Conservation (phyloP, 2,113 vertebrate species). For the Ictalurus punctatus region DNA sequence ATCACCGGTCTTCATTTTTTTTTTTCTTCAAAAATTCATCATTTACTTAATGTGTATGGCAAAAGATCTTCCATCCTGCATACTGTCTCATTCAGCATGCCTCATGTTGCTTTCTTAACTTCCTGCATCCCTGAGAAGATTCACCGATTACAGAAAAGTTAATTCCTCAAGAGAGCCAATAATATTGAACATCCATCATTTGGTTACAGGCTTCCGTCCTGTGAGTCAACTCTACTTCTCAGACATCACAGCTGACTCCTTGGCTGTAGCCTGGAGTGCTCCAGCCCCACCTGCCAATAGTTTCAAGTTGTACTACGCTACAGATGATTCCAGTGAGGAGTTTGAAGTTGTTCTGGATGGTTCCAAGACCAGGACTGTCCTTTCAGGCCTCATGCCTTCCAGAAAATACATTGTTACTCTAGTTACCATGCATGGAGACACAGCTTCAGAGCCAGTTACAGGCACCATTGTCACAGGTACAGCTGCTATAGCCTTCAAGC, state of each 20-base stretch:
- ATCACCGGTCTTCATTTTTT: neutral
- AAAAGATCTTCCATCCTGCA: neutral
- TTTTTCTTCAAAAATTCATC: slow-evolving; percentile 1
- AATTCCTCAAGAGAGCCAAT: neutral
- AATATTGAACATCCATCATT: slow-evolving; percentile 22
- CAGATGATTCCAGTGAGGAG: slow-evolving; percentile 76
- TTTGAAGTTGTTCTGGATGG: slow-evolving; percentile 84
- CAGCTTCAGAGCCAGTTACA: slow-evolving; percentile 84
- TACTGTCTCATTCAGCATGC: slow-evolving; percentile 9
- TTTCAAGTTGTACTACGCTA: slow-evolving; percentile 87
- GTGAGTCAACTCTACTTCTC: slow-evolving; percentile 93
- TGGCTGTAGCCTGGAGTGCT: slow-evolving; percentile 88
- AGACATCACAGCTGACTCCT: slow-evolving; percentile 86
- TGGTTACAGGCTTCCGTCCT: slow-evolving; percentile 86
- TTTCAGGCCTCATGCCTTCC: slow-evolving; percentile 83
- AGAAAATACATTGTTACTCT: slow-evolving; percentile 87
- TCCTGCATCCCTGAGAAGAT: neutral
- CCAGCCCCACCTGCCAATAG: slow-evolving; percentile 89
- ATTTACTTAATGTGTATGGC: neutral
- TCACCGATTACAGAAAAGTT: neutral
- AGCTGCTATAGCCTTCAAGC: neutral
- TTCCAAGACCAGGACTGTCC: slow-evolving; percentile 79
- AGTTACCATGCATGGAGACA: slow-evolving; percentile 83
- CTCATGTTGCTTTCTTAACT: neutral
- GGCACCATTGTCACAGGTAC: slow-evolving; percentile 91